Evolutionary conservation across 2,797 vertebrate species (phyloP), one percentile per base, ranked within the genome.

Genomic region (Champsocephalus esox): DNA sequence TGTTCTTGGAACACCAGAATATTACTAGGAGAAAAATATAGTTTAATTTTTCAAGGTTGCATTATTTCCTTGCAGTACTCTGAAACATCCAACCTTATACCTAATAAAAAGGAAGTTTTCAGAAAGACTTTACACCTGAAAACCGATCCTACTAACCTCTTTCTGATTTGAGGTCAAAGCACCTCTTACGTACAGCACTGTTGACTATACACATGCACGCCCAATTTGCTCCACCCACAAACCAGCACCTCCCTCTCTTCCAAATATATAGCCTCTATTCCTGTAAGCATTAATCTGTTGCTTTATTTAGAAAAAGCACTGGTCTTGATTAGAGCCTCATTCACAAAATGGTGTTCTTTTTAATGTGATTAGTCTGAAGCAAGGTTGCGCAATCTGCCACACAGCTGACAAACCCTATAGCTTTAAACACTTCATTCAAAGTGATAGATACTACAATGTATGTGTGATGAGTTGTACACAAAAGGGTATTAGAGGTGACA

Each of bases 321-420:
- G 43, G 54, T 66, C 49, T 72, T 67, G 48, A 79, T 80, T 72
- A 57, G 43, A 58, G 41, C 62, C 64, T 48, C 83, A 84, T 87
- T 90, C 83, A 90, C 71, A 68, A 70, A 78, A 79, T 68, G 49
- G 58, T 63, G 41, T 16, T 41, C 70, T 19, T 66, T 79, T 73
- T 87, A 84, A 80, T 77, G 57, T 85, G 75, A 90, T 88, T 82
- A 84, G 79, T 70, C 69, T 73, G 64, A 67, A 51, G 64, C 28
- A 34, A 55, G 41, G 49, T 72, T 70, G 73, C 57, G 57, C 59
- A 83, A 87, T 65, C 71, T 45, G 60, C 21, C 51, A 65, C 48
- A 60, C 44, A n/a, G 51, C 65, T 51, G 60, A 75, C 12, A 60
- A 68, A 7, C 38, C 5, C 49, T 55, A 24, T 9, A 17, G 19